Conservation (phyloP, 1,140 invertebrate genomes). For the Gerris buenoi region DNA sequence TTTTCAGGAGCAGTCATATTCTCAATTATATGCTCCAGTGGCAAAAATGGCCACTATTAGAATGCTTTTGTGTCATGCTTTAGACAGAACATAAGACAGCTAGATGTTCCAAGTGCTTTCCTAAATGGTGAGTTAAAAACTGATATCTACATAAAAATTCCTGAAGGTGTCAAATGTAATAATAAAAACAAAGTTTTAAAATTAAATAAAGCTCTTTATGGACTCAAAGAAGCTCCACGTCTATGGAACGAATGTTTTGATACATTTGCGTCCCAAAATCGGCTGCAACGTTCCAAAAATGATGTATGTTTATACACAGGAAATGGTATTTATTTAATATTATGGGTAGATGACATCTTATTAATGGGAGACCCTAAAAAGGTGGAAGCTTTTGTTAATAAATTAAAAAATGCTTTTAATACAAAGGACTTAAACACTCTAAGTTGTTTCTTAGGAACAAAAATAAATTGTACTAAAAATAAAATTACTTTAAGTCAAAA, state of each 20-base stretch:
- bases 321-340: neutral
- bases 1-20: slow-evolving; percentile 10
- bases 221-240: slow-evolving; percentile 26
- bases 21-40: slow-evolving; percentile 2
- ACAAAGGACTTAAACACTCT: neutral
- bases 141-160: slow-evolving; percentile 16
- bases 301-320: neutral
- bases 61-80: slow-evolving; percentile 2
- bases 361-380: slow-evolving; percentile 25
- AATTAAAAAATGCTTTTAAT: neutral
- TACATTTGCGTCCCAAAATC: neutral
- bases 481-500: neutral
- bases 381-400: slow-evolving; percentile 16
- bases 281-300: neutral
- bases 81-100: slow-evolving; percentile 22
- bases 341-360: neutral
- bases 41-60: neutral
- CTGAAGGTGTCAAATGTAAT: slow-evolving; percentile 13
- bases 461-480: neutral
- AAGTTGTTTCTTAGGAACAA: neutral
- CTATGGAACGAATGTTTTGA: slow-evolving; percentile 18
- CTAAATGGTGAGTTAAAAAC: slow-evolving; percentile 32
- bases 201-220: slow-evolving; percentile 2
- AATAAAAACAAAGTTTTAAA: slow-evolving; percentile 26
- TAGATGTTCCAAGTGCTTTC: slow-evolving; percentile 33